A percentile compares a stretch with the other conserved stretches of the same genome.
phyloP scores from a whole-genome alignment of 1,140 invertebrate genomes.

The Procambarus clarkii region DNA sequence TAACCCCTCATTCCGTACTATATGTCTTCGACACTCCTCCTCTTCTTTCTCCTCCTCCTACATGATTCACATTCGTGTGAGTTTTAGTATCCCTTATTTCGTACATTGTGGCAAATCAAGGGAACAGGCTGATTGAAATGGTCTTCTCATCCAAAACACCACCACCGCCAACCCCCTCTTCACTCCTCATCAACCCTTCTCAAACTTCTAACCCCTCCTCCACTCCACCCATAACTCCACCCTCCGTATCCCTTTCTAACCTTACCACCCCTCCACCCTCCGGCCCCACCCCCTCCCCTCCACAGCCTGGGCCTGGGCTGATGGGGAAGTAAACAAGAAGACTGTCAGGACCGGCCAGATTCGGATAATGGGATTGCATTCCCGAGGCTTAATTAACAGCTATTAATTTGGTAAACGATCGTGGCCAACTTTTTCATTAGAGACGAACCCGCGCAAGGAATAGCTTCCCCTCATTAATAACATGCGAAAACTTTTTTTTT shows the following conservation, averaged over 20 bases:
- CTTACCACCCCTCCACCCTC: background rate
- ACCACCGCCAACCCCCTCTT: background rate
- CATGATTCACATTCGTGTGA: background rate
- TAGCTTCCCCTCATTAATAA: background rate
- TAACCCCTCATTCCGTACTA: too few species aligned
- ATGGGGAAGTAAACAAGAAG: background rate
- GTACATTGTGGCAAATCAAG: background rate
- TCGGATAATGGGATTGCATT: slow-evolving; percentile 3
- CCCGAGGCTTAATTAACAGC: background rate
- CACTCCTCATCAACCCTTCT: background rate
- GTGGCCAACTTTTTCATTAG: background rate
- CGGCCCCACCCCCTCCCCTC: too few species aligned
- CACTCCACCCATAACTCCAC: background rate
- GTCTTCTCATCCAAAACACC: background rate
- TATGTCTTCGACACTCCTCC: too few species aligned
- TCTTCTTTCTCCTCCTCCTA: too few species aligned
- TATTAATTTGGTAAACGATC: slow-evolving; percentile 3
- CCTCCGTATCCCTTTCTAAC: background rate
- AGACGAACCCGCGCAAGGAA: background rate
- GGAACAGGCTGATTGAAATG: background rate
- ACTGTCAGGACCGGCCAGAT: background rate
- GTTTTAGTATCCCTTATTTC: background rate
- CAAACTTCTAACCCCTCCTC: background rate
- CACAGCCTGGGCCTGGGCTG: background rate
- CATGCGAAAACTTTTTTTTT: background rate